Evolutionary conservation across 1,140 invertebrate species (phyloP).

Genomic region (Drosophila tristis): DNA sequence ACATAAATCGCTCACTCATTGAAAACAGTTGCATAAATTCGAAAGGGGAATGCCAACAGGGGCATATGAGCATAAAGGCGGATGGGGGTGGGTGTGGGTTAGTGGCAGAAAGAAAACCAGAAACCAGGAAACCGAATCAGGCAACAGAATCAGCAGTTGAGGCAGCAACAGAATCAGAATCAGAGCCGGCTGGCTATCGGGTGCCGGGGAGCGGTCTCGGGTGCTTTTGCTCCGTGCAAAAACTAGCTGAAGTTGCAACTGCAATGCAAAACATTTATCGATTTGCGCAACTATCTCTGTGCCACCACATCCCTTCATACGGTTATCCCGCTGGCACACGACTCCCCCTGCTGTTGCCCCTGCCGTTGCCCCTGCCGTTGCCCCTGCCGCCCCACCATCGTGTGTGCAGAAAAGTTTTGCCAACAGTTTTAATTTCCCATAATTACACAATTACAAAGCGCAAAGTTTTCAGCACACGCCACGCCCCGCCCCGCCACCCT

Average conservation of each 20-base stretch:
- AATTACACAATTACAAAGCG: conserved; percentile 83
- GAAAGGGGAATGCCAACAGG: conserved; percentile 9
- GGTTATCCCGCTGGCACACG: not conserved
- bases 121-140: conserved; percentile 38
- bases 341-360: conserved; percentile 13
- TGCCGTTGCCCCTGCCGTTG: conserved; percentile 22
- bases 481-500: conserved; percentile 42
- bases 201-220: too few species aligned
- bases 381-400: conserved; percentile 49
- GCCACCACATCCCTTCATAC: not conserved
- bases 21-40: conserved; percentile 79
- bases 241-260: conserved; percentile 45
- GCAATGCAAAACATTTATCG: conserved; percentile 62
- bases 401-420: conserved; percentile 79
- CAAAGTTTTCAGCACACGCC: conserved; percentile 81
- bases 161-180: conserved; percentile 35
- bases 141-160: too few species aligned
- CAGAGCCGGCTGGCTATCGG: not conserved
- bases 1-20: conserved; percentile 82
- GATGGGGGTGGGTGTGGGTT: not conserved
- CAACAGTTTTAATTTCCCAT: conserved; percentile 83
- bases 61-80: not conserved
- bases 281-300: conserved; percentile 54
- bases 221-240: too few species aligned
- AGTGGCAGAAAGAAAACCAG: conserved; percentile 13